Base-by-base conservation (phyloP, 2,113 vertebrate species). In the Triplophysa tibetana region DNA sequence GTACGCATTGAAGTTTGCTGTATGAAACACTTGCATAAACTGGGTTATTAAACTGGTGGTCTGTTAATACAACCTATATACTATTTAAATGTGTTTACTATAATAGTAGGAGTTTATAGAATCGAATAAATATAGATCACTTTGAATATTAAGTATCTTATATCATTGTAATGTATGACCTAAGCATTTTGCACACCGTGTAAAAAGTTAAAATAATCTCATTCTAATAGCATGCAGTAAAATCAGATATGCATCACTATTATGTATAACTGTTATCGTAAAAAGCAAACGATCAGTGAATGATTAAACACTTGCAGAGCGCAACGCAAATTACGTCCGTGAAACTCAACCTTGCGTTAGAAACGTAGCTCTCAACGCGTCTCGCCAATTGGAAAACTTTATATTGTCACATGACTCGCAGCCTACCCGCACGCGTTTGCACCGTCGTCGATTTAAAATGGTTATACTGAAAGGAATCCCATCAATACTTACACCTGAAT, bases 401-500 rank as follows among this genome's bases (percentile, higher is more conserved):
- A 1, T 48, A 62, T 1, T 23, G 45, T 79, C 83, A 84, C 65
- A 17, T 81, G 70, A 79, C 41, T 65, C 38, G 14, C 38, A 43
- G 9, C 58, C 9, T 33, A 43, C 64, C 56, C 24, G 11, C 21
- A 45, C 29, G 76, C 43, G 75, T 74, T 16, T 13, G n/a, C 24
- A 14, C 69, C 60, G 70, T 60, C 66, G 41, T 52, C 45, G 79
- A 24, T 45, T 1, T 8, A 67, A 17, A 6, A 93, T 94, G 92
- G 92, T 93, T 10, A 87, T 90, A 0, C 65, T 94, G 21, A 93
- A 85, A 79, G 92, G 93, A 78, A 88, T 94, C 21, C 92, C 93
- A 4, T 83, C 84, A 5, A 43, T 93, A 33, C 54, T 94, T 19
- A 92, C 92, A 3, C 92, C 93, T 12, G 92, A 93, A 1, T 62